A percentile compares a stretch with the other conserved stretches of the same genome.
These are phyloP conservation scores for Carposina sasakii DNA, from an alignment of 1,140 invertebrate species.

Conservation along the genomic window DNA sequence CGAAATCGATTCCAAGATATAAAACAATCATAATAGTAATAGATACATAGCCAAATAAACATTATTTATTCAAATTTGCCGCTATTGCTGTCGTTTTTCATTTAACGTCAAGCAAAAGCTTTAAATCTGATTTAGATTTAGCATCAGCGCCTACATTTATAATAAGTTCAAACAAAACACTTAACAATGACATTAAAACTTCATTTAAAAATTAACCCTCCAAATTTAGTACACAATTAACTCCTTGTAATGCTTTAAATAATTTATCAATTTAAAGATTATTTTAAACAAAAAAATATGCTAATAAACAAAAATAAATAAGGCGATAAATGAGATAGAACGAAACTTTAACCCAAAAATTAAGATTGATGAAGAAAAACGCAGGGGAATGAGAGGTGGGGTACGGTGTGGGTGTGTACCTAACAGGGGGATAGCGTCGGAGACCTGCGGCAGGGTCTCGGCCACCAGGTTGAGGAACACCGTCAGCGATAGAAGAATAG, in stretches of 20 bases:
- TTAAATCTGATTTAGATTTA: constrained; percentile 5
- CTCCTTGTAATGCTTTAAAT: constrained; percentile 70
- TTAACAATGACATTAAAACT: constrained; percentile 20
- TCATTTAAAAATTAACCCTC: constrained; percentile 19
- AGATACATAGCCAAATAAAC: constrained; percentile 7
- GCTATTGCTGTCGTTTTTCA: not conserved
- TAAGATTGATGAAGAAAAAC: constrained; percentile 22
- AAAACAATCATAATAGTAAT: not conserved
- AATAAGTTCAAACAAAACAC: not conserved
- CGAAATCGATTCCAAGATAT: constrained; percentile 61
- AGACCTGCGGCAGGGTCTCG: constrained; percentile 95
- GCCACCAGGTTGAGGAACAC: constrained; percentile 98
- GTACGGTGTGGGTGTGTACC: constrained; percentile 77
- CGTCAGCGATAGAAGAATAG: constrained; percentile 99
- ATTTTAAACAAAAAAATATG: constrained; percentile 36
- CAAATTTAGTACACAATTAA: constrained; percentile 47
- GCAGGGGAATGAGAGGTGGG: constrained; percentile 38
- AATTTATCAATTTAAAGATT: constrained; percentile 39
- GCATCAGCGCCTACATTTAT: constrained; percentile 9
- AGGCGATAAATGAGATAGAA: too few species aligned
- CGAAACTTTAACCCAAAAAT: too few species aligned
- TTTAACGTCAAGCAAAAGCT: not conserved
- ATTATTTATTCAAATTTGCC: constrained; percentile 1
- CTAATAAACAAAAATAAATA: constrained; percentile 31
- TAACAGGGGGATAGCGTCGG: constrained; percentile 95